Evolutionary conservation across 2,888 invertebrate genomes (phyloP).

Genomic region (Resseliella maxima): DNA sequence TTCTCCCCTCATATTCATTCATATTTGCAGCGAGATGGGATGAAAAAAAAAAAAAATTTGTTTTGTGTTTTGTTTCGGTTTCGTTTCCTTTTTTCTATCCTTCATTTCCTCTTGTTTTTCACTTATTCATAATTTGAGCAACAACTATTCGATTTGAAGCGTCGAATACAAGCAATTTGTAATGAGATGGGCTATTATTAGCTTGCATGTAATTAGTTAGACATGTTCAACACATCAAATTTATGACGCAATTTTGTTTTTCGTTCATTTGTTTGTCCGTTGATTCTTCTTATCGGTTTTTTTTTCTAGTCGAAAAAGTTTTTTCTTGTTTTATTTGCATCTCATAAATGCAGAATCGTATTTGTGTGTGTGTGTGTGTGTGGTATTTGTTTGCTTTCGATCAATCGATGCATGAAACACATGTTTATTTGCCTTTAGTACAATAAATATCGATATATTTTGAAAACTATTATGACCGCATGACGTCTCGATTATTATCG

Average conservation of each 20-base stretch:
- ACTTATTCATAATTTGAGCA: background rate
- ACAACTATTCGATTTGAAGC: background rate
- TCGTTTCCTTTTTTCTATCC: background rate
- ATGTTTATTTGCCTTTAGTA: background rate
- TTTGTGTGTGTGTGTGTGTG: too few species aligned
- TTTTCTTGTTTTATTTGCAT: too few species aligned
- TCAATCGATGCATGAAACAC: background rate
- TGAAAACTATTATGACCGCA: background rate
- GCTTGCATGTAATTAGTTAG: constrained; percentile 38
- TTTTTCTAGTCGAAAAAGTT: too few species aligned
- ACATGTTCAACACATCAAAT: constrained; percentile 13
- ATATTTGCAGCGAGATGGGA: background rate
- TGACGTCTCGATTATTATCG: constrained; percentile 35
- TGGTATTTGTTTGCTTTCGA: background rate
- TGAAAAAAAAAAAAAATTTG: too few species aligned
- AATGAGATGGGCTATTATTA: constrained; percentile 36
- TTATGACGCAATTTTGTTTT: background rate
- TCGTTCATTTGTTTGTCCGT: too few species aligned
- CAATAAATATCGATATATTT: background rate
- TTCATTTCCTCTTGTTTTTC: background rate
- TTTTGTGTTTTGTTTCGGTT: background rate
- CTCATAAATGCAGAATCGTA: too few species aligned
- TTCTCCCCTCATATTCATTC: background rate
- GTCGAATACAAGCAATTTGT: constrained; percentile 16
- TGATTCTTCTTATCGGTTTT: too few species aligned